phyloP scores from a whole-genome alignment of 2,797 vertebrate genomes.

The Alcedo atthis region DNA sequence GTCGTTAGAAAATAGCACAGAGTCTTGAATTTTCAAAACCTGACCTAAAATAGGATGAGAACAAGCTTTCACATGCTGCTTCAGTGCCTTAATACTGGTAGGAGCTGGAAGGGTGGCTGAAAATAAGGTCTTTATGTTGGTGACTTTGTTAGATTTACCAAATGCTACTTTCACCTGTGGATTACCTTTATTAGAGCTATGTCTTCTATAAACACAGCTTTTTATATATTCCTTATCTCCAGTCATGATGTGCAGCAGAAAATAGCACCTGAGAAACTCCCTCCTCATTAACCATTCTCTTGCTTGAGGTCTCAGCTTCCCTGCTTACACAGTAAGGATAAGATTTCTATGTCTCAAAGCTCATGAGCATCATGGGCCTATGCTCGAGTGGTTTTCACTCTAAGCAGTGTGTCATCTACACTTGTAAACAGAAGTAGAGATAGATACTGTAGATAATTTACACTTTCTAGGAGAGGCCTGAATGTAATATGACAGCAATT shows the following conservation, averaged over 20 bases:
- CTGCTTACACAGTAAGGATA: background rate
- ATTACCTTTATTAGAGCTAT: background rate
- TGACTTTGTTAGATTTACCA: background rate
- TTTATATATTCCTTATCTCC: background rate
- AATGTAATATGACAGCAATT: constrained; percentile 6
- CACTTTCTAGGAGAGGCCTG: constrained; percentile 31
- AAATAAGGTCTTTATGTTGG: background rate
- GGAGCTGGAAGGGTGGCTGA: background rate
- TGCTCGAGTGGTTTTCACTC: background rate
- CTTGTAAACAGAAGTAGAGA: background rate
- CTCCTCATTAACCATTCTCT: background rate
- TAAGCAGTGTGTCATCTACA: background rate
- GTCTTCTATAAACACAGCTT: background rate
- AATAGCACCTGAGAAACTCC: background rate
- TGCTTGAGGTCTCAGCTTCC: background rate
- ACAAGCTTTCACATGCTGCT: background rate
- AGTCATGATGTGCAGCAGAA: background rate
- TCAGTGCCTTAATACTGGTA: background rate
- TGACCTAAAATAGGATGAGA: background rate
- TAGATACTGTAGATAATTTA: constrained; percentile 3
- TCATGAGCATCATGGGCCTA: background rate
- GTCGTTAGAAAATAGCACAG: background rate
- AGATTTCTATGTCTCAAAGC: background rate
- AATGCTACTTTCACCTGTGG: background rate
- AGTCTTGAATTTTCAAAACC: background rate